These are phyloP conservation scores for Tapera naevia DNA, from an alignment of 2,797 vertebrate genomes.

Conservation along the genomic window DNA sequence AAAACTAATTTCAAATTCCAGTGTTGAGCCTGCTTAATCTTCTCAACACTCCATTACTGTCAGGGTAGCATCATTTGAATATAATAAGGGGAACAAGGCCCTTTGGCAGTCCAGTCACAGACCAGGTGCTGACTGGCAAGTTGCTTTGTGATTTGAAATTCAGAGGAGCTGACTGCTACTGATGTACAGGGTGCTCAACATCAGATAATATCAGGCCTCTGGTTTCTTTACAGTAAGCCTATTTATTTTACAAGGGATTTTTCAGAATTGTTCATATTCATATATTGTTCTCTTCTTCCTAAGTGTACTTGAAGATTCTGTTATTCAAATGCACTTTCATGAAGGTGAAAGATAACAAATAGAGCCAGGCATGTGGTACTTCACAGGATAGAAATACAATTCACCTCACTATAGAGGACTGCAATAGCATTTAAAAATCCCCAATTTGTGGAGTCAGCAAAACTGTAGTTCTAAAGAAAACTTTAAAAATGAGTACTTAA, in stretches of 20 bases:
- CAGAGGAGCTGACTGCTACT: neutral
- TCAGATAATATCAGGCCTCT: neutral
- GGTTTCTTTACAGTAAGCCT: neutral
- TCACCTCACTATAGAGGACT: neutral
- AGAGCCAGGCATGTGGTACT: neutral
- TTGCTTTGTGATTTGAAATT: neutral
- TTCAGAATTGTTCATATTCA: neutral
- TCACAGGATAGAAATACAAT: neutral
- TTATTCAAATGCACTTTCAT: slow-evolving; percentile 15
- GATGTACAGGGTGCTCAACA: neutral
- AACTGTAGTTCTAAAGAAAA: neutral
- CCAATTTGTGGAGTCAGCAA: neutral
- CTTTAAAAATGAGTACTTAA: neutral
- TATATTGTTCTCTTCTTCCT: neutral
- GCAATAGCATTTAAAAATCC: neutral
- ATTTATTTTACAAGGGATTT: slow-evolving; percentile 1
- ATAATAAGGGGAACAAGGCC: neutral
- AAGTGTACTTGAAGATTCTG: neutral
- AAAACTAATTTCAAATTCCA: slow-evolving; percentile 29
- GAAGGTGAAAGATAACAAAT: slow-evolving; percentile 33
- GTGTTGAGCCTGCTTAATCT: neutral
- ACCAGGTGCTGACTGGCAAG: neutral
- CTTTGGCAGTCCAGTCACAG: neutral
- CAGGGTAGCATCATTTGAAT: neutral
- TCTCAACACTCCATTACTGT: neutral